These are phyloP conservation scores for Apodemia duryi DNA, from an alignment of 2,888 invertebrate genomes.

Conservation along the genomic window DNA sequence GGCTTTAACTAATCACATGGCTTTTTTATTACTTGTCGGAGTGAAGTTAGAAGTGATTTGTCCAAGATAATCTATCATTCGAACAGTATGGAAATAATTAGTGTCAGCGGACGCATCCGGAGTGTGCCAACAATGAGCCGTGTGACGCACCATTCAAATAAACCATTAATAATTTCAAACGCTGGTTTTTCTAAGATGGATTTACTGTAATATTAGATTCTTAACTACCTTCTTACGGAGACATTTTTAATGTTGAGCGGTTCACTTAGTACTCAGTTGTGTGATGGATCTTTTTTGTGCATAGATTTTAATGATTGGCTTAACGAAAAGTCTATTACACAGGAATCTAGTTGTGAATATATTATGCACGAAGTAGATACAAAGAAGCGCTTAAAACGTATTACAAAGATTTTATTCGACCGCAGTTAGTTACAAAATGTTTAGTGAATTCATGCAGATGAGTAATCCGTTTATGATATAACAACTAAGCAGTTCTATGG, in stretches of 20 bases:
- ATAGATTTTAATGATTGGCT: background rate
- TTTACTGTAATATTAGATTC: constrained; percentile 75
- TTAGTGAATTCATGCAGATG: too few species aligned
- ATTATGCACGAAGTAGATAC: too few species aligned
- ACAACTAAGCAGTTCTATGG: too few species aligned
- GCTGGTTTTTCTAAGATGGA: constrained; percentile 73
- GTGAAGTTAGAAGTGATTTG: constrained; percentile 65
- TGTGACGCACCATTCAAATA: constrained; percentile 75
- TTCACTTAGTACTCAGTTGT: background rate
- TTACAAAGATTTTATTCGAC: too few species aligned
- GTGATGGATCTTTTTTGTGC: background rate
- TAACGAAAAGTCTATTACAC: background rate
- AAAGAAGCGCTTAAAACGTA: too few species aligned
- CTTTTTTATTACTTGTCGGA: constrained; percentile 67
- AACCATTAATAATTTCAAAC: constrained; percentile 76
- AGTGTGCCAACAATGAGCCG: constrained; percentile 66
- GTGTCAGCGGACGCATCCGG: constrained; percentile 76
- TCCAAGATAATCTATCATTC: constrained; percentile 77
- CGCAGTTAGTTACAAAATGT: too few species aligned
- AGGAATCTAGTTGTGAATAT: too few species aligned
- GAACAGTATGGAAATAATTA: constrained; percentile 77
- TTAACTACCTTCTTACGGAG: constrained; percentile 75
- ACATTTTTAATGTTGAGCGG: constrained; percentile 52
- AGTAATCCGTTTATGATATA: too few species aligned
- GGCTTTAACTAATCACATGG: constrained; percentile 62